Conservation (phyloP, 2,113 vertebrate species). For the Clarias macrocephalus region DNA sequence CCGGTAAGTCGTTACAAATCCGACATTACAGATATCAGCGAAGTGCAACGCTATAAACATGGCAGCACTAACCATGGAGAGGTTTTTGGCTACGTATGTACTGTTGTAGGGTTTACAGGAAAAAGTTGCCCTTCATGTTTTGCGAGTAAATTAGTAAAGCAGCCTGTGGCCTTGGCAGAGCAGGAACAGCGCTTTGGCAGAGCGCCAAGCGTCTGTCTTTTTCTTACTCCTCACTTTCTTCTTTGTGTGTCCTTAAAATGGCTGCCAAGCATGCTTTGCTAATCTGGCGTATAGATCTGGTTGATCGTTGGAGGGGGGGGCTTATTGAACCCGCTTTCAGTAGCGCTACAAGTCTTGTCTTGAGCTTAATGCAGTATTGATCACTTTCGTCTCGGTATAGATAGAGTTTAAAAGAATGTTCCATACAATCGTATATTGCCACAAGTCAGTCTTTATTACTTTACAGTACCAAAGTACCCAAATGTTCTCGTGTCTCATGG, state of each 20-base stretch:
- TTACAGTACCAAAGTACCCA: neutral
- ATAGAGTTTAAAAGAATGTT: neutral
- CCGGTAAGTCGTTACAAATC: neutral
- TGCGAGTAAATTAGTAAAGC: constrained; percentile 5
- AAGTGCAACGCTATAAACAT: neutral
- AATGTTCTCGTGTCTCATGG: too few relatives aligned
- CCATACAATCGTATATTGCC: neutral
- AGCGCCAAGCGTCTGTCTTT: constrained; percentile 15
- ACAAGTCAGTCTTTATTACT: too few relatives aligned
- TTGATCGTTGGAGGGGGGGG: neutral
- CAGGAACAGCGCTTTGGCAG: neutral
- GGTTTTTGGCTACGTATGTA: neutral
- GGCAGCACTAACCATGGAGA: neutral
- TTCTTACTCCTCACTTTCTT: neutral
- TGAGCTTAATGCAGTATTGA: constrained; percentile 17
- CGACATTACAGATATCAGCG: neutral
- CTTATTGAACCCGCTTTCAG: neutral
- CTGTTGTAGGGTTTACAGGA: neutral
- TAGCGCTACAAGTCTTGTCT: neutral
- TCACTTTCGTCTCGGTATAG: neutral
- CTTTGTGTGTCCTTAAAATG: neutral
- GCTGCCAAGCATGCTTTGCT: neutral
- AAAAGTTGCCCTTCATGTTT: neutral
- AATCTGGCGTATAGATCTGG: constrained; percentile 22
- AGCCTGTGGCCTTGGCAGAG: neutral